Base-by-base conservation (phyloP, 2,888 invertebrate genomes). In the Fragum sueziense region DNA sequence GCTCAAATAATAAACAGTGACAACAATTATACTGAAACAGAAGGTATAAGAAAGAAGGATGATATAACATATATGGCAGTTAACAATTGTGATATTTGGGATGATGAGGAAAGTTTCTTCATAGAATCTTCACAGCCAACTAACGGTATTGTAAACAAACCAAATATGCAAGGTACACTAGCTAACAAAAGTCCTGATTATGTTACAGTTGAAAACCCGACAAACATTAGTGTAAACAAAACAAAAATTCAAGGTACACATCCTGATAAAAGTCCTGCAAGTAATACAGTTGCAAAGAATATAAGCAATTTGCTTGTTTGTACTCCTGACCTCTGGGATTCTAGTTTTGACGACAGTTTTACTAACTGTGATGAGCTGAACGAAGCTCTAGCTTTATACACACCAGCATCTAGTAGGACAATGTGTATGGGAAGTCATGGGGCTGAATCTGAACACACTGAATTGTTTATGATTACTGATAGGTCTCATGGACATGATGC, bases 101-200 rank as follows among this genome's bases (percentile, higher is more conserved):
- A 22, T 22, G 25, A 25, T 33, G 41, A 65, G 37, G 34, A 34
- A 22, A 65, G 65, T 25, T 65, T 65, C 47, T 65, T 65, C 41
- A 41, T 65, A 65, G 65, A 65, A 41, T 65, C 65, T 33, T 65
- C 65, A 9, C 65, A 65, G 20, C 47, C 47, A 20, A 14, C 7
- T 14, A 47, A 47, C 3, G n/a, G n/a, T n/a, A n/a, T n/a, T n/a
- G 47, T 47, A 47, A 9, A n/a, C 20, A 14, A 31, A 31, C 61
- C 4, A 33, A 31, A 31, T 61, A 3, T 31, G 61, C 11, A 3
- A 29, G 1, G 3, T 14, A 47, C 14, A 47, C 14, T 9, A 20
- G 17, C n/a, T 4, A 14, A 47, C 3, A 9, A 9, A 47, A n/a
- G n/a, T 47, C 14, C 7, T 20, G 47, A 47, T 9, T 47, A 14